phyloP scores from a whole-genome alignment of 2,888 invertebrate species.

The Leucozona laternaria region DNA sequence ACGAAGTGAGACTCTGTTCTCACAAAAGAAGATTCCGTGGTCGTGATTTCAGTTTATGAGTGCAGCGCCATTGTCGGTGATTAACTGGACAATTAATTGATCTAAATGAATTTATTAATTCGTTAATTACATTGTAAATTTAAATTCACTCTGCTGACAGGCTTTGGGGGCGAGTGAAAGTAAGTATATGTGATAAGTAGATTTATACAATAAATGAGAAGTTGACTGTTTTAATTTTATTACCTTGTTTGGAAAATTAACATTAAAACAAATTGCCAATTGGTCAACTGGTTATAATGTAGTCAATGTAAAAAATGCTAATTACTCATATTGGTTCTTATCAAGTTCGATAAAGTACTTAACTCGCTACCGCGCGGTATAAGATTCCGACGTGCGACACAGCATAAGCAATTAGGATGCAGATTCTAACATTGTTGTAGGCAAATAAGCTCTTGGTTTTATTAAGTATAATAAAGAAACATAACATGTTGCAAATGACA shows the following conservation, averaged over 20 bases:
- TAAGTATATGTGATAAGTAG: slow-evolving; percentile 54
- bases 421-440: slow-evolving; percentile 19
- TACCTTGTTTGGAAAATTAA: slow-evolving; percentile 5
- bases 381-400: neutral
- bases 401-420: slow-evolving; percentile 1
- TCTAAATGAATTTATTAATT: slow-evolving; percentile 56
- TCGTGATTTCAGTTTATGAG: slow-evolving; percentile 38
- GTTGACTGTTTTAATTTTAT: slow-evolving; percentile 18
- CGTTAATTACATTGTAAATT: slow-evolving; percentile 56
- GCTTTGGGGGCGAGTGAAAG: slow-evolving; percentile 3
- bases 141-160: neutral
- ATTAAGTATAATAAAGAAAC: neutral
- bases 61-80: slow-evolving; percentile 23
- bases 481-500: neutral
- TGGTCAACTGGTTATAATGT: neutral
- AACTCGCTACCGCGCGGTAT: neutral
- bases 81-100: slow-evolving; percentile 47
- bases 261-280: slow-evolving; percentile 1
- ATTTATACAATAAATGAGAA: neutral
- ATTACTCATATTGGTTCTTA: slow-evolving; percentile 17
- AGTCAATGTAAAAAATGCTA: slow-evolving; percentile 22
- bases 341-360: slow-evolving; percentile 11
- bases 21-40: neutral
- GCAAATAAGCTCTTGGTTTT: neutral
- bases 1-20: neutral